Percentiles rank a stretch among this genome's conserved stretches.
These are phyloP conservation scores for Paracyclopina nana DNA, from an alignment of 1,140 invertebrate genomes.

Conservation along the genomic window DNA sequence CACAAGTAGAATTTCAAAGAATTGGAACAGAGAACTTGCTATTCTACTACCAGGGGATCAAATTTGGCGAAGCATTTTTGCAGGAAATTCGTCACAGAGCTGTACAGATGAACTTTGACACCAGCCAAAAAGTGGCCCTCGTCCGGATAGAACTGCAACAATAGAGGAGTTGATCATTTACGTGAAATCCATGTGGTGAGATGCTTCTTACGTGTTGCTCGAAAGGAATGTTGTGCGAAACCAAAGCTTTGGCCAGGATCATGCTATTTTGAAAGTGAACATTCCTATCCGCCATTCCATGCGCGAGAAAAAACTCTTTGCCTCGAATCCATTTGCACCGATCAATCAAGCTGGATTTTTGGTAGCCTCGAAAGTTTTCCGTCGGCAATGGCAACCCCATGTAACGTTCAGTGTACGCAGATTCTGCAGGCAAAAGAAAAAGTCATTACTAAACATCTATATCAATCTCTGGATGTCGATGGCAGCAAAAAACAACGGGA, in stretches of 20 bases:
- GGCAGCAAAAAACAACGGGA: background rate
- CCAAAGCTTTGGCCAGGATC: background rate
- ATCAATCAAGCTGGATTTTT: background rate
- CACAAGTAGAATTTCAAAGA: no score
- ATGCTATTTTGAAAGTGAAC: background rate
- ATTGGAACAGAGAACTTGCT: no score
- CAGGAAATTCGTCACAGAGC: background rate
- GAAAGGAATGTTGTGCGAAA: background rate
- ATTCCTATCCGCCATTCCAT: background rate
- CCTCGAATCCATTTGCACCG: background rate
- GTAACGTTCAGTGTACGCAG: slow-evolving; percentile 1
- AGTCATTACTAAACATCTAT: background rate
- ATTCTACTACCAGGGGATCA: no score
- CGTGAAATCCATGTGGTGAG: background rate
- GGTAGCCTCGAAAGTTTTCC: background rate
- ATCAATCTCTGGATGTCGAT: background rate
- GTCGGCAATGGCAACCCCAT: background rate
- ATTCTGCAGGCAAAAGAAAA: background rate
- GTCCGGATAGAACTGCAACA: background rate
- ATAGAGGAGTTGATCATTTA: background rate
- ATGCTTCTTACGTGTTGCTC: background rate
- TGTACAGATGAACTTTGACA: background rate
- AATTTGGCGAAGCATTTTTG: slow-evolving; percentile 2
- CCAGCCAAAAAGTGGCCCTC: background rate
- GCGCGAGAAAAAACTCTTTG: background rate